Evolutionary conservation across 2,888 invertebrate species (phyloP).

Genomic region (Andrena bucephala): DNA sequence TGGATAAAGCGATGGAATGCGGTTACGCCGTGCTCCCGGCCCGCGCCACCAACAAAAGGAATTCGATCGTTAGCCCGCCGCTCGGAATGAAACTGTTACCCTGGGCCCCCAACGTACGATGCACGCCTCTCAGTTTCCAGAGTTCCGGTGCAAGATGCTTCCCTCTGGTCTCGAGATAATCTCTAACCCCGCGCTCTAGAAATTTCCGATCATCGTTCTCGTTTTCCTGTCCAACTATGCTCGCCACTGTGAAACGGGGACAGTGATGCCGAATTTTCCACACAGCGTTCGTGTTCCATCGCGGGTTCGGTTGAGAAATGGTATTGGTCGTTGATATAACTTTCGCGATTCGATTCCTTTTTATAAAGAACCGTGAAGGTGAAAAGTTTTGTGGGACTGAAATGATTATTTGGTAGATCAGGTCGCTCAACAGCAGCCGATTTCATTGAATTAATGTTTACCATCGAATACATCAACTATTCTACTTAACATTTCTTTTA

Average conservation of each 20-base stretch:
- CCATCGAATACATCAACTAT: too few species aligned
- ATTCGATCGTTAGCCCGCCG: conserved; percentile 66
- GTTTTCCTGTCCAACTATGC: conserved; percentile 45
- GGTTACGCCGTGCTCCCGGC: conserved; percentile 68
- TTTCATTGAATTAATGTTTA: too few species aligned
- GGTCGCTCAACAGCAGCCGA: too few species aligned
- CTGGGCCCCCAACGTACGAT: conserved; percentile 54
- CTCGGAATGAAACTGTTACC: conserved; percentile 68
- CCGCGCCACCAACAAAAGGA: conserved; percentile 68
- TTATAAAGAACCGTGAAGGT: too few species aligned
- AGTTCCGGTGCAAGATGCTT: conserved; percentile 50
- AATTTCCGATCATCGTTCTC: conserved; percentile 61
- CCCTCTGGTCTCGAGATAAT: conserved; percentile 50
- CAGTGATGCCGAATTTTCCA: conserved; percentile 30
- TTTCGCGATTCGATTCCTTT: not conserved
- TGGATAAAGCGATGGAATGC: conserved; percentile 73
- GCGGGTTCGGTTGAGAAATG: not conserved
- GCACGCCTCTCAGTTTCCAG: conserved; percentile 47
- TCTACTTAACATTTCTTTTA: too few species aligned
- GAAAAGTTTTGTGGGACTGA: too few species aligned
- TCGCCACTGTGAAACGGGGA: conserved; percentile 22
- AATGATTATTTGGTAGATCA: too few species aligned
- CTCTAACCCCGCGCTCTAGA: conserved; percentile 51
- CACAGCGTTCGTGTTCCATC: not conserved
- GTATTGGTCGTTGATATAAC: not conserved